Conservation (phyloP, 53 echinoderm and acorn worm species). For the Stichopus horrens region DNA sequence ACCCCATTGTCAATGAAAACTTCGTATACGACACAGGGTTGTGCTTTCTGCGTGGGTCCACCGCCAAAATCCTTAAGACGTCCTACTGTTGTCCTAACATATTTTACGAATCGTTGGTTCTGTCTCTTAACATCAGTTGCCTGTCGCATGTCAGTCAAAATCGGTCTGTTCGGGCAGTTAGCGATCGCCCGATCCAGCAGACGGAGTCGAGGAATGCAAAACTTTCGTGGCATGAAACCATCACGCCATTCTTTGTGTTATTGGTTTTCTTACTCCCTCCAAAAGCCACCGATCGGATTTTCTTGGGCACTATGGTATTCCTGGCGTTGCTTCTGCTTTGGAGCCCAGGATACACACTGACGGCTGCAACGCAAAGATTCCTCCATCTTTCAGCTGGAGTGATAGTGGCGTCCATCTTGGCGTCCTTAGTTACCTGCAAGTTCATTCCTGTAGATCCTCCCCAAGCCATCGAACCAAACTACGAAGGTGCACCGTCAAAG, state of each 20-base stretch:
- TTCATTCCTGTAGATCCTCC: not conserved
- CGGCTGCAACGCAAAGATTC: not conserved
- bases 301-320: not conserved
- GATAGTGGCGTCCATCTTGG: not conserved
- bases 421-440: slow-evolving; percentile 14
- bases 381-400: slow-evolving; percentile 1
- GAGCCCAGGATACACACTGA: not conserved
- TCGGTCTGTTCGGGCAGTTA: not conserved
- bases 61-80: not conserved
- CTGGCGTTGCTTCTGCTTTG: slow-evolving; percentile 1
- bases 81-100: not conserved
- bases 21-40: not conserved
- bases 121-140: not conserved
- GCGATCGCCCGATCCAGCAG: not conserved
- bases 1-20: not conserved
- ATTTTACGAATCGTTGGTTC: not conserved
- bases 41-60: not conserved
- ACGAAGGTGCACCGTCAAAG: not conserved
- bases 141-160: not conserved
- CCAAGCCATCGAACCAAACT: not conserved
- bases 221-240: not conserved
- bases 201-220: too few relatives aligned
- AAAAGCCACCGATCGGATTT: slow-evolving; percentile 10
- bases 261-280: slow-evolving; percentile 8
- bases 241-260: not conserved